Evolutionary conservation across 2,113 vertebrate species (phyloP).

Genomic region (Psittacula cyanocephala): DNA sequence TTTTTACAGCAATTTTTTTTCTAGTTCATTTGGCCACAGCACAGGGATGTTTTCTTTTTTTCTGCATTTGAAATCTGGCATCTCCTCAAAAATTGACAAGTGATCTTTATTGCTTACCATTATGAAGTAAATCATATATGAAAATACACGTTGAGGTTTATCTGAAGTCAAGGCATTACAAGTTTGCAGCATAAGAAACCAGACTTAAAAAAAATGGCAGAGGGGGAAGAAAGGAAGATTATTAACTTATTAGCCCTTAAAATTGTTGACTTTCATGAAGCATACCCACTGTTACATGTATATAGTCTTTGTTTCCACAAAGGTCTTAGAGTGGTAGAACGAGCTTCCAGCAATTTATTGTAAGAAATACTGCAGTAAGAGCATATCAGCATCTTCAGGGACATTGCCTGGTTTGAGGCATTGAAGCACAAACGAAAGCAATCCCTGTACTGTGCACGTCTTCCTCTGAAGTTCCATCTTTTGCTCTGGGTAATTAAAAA

Average conservation of each 20-base stretch:
- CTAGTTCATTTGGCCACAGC: not conserved
- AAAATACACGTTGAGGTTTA: not conserved
- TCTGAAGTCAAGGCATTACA: not conserved
- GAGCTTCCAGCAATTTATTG: not conserved
- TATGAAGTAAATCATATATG: not conserved
- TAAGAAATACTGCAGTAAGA: not conserved
- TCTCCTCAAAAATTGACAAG: not conserved
- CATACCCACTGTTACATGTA: not conserved
- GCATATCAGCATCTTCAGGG: not conserved
- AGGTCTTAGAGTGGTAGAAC: not conserved
- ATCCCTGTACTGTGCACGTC: not conserved
- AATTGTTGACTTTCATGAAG: not conserved
- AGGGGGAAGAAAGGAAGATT: not conserved
- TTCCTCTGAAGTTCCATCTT: not conserved
- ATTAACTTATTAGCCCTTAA: not conserved
- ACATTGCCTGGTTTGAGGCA: not conserved
- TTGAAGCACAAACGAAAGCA: not conserved
- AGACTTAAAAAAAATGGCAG: not conserved
- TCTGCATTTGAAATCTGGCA: not conserved
- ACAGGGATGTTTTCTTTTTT: not conserved
- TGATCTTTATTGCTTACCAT: not conserved
- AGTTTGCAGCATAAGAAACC: not conserved
- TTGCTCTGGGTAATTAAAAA: not conserved
- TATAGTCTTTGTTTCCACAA: not conserved
- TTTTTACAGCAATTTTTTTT: not conserved